Evolutionary conservation across 2,888 invertebrate genomes (phyloP).

Genomic region (Callosobruchus maculatus): DNA sequence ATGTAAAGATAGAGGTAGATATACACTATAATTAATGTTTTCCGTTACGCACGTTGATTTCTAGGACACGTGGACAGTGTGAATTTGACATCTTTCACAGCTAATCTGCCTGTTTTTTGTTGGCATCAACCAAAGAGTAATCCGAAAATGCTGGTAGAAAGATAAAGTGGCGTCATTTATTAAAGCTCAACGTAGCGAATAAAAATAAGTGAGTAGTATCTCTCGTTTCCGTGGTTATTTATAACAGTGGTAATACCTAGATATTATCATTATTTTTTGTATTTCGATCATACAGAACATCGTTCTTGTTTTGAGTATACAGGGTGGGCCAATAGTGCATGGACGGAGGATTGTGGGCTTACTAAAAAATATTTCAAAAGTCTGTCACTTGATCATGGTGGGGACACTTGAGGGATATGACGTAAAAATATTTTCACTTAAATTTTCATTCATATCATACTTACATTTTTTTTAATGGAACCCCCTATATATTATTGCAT

Average conservation of each 20-base stretch:
- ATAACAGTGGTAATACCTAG: not conserved
- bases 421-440: too few species aligned
- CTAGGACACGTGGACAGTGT: not conserved
- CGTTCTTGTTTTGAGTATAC: too few species aligned
- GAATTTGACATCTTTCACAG: not conserved
- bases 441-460: too few species aligned
- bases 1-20: not conserved
- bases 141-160: not conserved
- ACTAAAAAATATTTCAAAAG: too few species aligned
- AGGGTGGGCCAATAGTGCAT: too few species aligned
- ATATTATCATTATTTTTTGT: not conserved
- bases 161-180: not conserved
- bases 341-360: too few species aligned
- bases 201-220: not conserved
- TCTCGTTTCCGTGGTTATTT: not conserved
- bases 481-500: too few species aligned
- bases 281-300: too few species aligned
- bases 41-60: not conserved
- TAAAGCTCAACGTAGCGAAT: not conserved
- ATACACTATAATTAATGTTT: not conserved
- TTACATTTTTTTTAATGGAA: too few species aligned
- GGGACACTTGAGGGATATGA: too few species aligned
- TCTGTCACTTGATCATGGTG: too few species aligned
- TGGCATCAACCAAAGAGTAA: not conserved
- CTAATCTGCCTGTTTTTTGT: not conserved